These are phyloP conservation scores for Turdus rufiventris DNA, from an alignment of 2,113 vertebrate species.

Conservation along the genomic window DNA sequence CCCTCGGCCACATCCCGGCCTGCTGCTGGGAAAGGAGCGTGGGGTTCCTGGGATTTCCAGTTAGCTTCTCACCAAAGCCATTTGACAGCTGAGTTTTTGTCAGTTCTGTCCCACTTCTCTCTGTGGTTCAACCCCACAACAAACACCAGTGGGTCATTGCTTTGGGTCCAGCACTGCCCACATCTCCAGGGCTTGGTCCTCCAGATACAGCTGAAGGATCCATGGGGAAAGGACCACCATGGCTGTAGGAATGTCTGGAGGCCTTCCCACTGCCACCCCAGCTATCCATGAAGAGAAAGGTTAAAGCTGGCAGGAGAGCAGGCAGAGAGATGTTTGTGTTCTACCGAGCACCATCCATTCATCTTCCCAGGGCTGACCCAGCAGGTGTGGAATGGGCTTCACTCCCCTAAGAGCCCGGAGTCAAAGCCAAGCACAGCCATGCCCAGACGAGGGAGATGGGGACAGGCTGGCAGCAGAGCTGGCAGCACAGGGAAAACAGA, in stretches of 20 bases:
- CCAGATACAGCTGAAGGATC: not conserved
- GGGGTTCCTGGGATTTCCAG: not conserved
- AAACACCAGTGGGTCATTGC: not conserved
- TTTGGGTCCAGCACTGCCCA: too few relatives aligned
- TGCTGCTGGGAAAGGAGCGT: fast-evolving
- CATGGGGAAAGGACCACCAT: fast-evolving
- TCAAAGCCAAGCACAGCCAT: not conserved
- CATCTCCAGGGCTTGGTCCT: not conserved
- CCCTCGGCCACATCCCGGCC: not conserved
- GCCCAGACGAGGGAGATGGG: not conserved
- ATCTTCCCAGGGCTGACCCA: too few relatives aligned
- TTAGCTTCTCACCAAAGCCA: not conserved
- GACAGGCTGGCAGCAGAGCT: not conserved
- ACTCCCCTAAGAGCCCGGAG: fast-evolving
- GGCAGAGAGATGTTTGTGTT: too few relatives aligned
- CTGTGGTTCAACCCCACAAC: fast-evolving
- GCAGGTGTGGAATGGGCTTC: fast-evolving
- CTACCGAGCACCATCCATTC: not conserved
- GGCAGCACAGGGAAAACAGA: not conserved
- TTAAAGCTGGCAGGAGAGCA: not conserved
- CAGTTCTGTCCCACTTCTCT: not conserved
- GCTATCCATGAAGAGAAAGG: not conserved
- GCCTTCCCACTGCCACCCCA: not conserved
- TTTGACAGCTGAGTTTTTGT: not conserved
- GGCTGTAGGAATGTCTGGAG: not conserved